Conservation (phyloP, 23 tunicate species). For the Styela plicata region DNA sequence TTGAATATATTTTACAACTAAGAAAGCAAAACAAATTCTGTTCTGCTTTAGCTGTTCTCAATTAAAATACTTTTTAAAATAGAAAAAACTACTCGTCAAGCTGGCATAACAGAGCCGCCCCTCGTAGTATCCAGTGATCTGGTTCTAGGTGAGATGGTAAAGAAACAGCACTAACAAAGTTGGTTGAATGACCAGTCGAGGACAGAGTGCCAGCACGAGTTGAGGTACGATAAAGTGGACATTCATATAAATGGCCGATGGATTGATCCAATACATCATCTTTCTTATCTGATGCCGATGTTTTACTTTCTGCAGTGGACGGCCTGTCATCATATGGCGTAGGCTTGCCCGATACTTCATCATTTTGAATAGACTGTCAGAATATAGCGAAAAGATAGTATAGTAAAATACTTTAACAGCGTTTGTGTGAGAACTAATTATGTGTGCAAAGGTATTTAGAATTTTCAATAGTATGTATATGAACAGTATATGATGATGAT, state of each 20-base stretch:
- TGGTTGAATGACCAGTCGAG: slow-evolving; percentile 95
- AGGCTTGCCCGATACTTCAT: neutral
- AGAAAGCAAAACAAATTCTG: no score
- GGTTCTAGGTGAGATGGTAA: slow-evolving; percentile 40
- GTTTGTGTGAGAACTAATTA: no score
- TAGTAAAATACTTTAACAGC: no score
- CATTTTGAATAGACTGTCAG: neutral
- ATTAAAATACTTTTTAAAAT: no score
- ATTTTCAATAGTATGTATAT: no score
- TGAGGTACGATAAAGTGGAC: slow-evolving; percentile 88
- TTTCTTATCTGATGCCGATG: neutral
- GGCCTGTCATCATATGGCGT: neutral
- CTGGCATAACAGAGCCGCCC: slow-evolving; percentile 80
- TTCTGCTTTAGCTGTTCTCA: no score
- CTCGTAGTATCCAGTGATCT: slow-evolving; percentile 83
- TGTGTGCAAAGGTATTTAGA: no score
- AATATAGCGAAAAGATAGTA: no score
- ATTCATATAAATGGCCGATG: slow-evolving; percentile 34
- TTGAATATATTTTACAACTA: no score
- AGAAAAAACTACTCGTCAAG: slow-evolving; percentile 47
- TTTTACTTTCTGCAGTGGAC: neutral
- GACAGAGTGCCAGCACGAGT: slow-evolving; percentile 87
- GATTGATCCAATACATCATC: neutral
- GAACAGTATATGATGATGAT: no score
- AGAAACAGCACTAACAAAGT: slow-evolving; percentile 70